Evolutionary conservation across 1,140 invertebrate species (phyloP).

Genomic region (Thaumatotibia leucotreta): DNA sequence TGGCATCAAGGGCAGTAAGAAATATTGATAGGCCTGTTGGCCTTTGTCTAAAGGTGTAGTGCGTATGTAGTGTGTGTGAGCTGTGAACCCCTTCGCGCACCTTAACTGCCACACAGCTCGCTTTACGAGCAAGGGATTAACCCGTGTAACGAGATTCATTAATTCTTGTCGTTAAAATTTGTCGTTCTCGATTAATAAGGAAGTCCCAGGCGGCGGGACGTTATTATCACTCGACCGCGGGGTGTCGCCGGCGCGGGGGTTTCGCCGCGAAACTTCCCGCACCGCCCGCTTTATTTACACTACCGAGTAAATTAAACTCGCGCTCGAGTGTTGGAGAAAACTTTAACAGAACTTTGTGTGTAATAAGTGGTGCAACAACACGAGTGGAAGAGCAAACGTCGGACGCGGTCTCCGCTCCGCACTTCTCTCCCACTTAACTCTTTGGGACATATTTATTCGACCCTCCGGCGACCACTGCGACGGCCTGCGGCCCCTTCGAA

Average conservation of each 20-base stretch:
- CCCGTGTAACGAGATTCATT: constrained; percentile 78
- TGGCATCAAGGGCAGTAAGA: neutral
- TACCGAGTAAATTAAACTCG: constrained; percentile 78
- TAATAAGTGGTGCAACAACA: constrained; percentile 77
- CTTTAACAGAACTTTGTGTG: constrained; percentile 75
- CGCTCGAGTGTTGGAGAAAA: constrained; percentile 72
- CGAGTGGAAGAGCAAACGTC: constrained; percentile 76
- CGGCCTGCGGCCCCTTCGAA: constrained; percentile 47
- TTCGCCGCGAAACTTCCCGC: constrained; percentile 65
- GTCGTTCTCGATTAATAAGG: constrained; percentile 78
- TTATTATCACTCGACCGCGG: constrained; percentile 72
- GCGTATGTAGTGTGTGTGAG: constrained; percentile 21
- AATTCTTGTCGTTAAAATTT: constrained; percentile 79
- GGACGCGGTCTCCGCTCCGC: constrained; percentile 68
- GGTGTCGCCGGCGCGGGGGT: constrained; percentile 42
- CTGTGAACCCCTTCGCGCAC: constrained; percentile 37
- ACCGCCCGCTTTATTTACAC: constrained; percentile 77
- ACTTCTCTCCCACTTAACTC: constrained; percentile 74
- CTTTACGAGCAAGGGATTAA: constrained; percentile 77
- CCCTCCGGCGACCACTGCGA: constrained; percentile 66
- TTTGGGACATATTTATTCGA: constrained; percentile 77
- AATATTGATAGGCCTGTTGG: neutral
- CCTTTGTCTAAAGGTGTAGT: neutral
- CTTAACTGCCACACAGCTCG: constrained; percentile 66
- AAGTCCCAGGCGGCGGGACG: constrained; percentile 61